phyloP scores from a whole-genome alignment of 2,888 invertebrate species.

The Pasiphila rectangulata region DNA sequence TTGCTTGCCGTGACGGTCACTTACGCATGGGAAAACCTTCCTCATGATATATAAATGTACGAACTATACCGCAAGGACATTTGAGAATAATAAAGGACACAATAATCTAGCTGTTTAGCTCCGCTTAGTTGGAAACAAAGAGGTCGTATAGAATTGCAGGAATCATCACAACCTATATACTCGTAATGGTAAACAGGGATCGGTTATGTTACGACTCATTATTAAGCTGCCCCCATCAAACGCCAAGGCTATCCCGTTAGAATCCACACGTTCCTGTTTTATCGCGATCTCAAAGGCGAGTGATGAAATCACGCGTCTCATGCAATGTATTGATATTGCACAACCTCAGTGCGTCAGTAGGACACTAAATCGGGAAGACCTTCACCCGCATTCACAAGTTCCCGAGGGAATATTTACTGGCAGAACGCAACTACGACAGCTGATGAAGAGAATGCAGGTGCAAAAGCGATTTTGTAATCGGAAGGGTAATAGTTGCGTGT shows the following conservation, averaged over 20 bases:
- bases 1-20: conserved; percentile 58
- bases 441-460: conserved; percentile 12
- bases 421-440: conserved; percentile 21
- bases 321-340: conserved; percentile 63
- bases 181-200: conserved; percentile 6
- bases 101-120: conserved; percentile 19
- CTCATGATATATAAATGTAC: conserved; percentile 20
- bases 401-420: conserved; percentile 50
- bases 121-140: conserved; percentile 22
- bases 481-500: conserved; percentile 30
- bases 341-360: conserved; percentile 58
- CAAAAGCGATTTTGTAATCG: conserved; percentile 20
- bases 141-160: conserved; percentile 14
- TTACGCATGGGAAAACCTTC: conserved; percentile 28
- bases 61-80: conserved; percentile 20
- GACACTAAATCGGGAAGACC: conserved; percentile 73
- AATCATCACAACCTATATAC: conserved; percentile 14
- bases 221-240: conserved; percentile 21
- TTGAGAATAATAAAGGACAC: conserved; percentile 22
- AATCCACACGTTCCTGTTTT: conserved; percentile 37
- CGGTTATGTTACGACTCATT: conserved; percentile 7
- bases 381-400: conserved; percentile 67
- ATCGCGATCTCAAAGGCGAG: conserved; percentile 31
- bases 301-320: conserved; percentile 52
- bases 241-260: conserved; percentile 39